These are phyloP conservation scores for Allobates femoralis DNA, from an alignment of 2,797 vertebrate genomes.

Conservation along the genomic window DNA sequence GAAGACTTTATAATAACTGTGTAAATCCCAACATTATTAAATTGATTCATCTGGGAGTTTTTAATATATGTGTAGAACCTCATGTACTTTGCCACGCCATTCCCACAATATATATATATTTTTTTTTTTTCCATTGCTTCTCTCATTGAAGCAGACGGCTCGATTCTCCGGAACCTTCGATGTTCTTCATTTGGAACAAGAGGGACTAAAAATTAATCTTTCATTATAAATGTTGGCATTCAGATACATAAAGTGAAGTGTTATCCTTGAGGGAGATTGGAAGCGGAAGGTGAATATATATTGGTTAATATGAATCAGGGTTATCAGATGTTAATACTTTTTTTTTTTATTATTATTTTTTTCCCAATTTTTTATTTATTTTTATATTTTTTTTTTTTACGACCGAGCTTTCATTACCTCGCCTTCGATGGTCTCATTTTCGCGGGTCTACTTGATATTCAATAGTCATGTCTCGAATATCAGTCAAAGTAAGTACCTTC, in stretches of 20 bases:
- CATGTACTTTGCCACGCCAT: conserved; percentile 75
- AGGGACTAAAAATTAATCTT: conserved; percentile 73
- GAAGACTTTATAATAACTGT: conserved; percentile 84
- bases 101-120: conserved; percentile 67
- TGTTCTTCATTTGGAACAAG: conserved; percentile 76
- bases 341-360: conserved; percentile 1
- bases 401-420: conserved; percentile 38
- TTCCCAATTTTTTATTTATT: not conserved
- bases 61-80: conserved; percentile 83
- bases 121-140: conserved; percentile 71
- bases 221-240: conserved; percentile 49
- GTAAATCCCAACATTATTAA: conserved; percentile 88
- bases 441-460: conserved; percentile 53
- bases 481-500: conserved; percentile 55
- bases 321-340: conserved; percentile 32
- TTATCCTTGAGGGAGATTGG: not conserved
- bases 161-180: conserved; percentile 80
- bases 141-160: conserved; percentile 81
- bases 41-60: conserved; percentile 80
- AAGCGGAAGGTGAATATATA: not conserved
- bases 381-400: conserved; percentile 3
- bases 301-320: conserved; percentile 29
- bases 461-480: conserved; percentile 50
- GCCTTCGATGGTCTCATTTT: conserved; percentile 53
- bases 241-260: conserved; percentile 6